Base-by-base conservation (phyloP, 2,888 invertebrate genomes). In the Crocallis elinguaria region DNA sequence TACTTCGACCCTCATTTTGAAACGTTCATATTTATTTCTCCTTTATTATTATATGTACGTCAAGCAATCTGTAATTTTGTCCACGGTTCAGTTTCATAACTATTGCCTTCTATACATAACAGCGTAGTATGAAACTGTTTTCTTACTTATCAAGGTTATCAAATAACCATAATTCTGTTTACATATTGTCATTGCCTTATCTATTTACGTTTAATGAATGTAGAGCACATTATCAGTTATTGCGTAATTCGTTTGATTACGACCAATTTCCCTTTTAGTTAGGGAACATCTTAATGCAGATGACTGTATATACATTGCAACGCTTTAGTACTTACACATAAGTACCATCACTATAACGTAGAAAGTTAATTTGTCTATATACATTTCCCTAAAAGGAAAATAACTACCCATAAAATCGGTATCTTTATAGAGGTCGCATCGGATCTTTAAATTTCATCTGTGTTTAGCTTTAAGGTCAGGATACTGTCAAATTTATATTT, bases 221-320 rank as follows among this genome's bases (percentile, higher is more conserved):
- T 75, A 62, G 72, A 73, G 54, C 74, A 69, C 66, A 69, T 67
- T 75, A 75, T 77, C 71, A 67, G 17, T 50, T 51, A 60, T 59
- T 61, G 66, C 64, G 68, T 73, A 68, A 67, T 62, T 67, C 54
- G 64, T 64, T 60, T 67, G 63, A 67, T 69, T 66, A 49, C 58
- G 49, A 62, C 58, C 62, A 58, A 66, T 66, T 61, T 64, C 52
- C 46, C 39, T 58, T 64, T 59, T 58, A 62, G 48, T 63, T 61
- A 33, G 39, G 53, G 48, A 49, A 39, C 57, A 50, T 52, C 50
- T 46, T 53, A 50, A 58, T 50, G 43, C 6, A 44, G 45, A 62
- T 19, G 29, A 9, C 16, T 35, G 21, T 45, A 19, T 53, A 17
- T 41, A 58, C 30, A 49, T 48, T 52, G 45, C 45, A 52, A 43